A percentile compares a stretch with the other conserved stretches of the same genome.
Conservation (phyloP, 2,113 vertebrate species). For the Hyperoodon ampullatus region DNA sequence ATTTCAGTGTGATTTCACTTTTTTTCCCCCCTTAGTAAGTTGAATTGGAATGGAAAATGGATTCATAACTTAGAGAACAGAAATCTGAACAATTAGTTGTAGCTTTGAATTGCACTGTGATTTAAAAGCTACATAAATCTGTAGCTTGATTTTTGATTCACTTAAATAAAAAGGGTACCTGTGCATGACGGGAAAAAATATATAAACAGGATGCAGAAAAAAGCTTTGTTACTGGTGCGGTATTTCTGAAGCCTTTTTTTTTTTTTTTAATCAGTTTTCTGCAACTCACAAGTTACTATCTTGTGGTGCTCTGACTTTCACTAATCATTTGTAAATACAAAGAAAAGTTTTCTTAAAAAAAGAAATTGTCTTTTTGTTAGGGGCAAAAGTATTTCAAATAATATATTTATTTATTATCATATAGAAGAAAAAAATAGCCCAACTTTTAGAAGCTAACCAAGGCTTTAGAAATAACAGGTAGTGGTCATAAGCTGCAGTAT, state of each 20-base stretch:
- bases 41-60: neutral
- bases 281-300: neutral
- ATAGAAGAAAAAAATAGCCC: neutral
- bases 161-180: neutral
- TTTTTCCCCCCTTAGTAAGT: neutral
- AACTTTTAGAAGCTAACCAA: neutral
- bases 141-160: slow-evolving; percentile 6
- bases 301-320: neutral
- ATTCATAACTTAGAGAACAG: neutral
- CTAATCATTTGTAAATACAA: slow-evolving; percentile 11
- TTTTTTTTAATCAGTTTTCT: neutral
- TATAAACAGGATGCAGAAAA: slow-evolving; percentile 5
- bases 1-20: neutral
- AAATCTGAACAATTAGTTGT: neutral
- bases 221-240: neutral
- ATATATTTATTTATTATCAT: neutral
- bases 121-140: neutral
- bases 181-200: neutral
- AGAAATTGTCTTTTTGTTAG: neutral
- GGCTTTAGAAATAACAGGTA: neutral
- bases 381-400: neutral
- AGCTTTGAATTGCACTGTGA: neutral
- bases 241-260: slow-evolving; percentile 29
- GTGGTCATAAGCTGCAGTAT: neutral
- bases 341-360: slow-evolving; percentile 11